Base-by-base conservation (phyloP, 2,888 invertebrate species). In the Ditula angustiorana region DNA sequence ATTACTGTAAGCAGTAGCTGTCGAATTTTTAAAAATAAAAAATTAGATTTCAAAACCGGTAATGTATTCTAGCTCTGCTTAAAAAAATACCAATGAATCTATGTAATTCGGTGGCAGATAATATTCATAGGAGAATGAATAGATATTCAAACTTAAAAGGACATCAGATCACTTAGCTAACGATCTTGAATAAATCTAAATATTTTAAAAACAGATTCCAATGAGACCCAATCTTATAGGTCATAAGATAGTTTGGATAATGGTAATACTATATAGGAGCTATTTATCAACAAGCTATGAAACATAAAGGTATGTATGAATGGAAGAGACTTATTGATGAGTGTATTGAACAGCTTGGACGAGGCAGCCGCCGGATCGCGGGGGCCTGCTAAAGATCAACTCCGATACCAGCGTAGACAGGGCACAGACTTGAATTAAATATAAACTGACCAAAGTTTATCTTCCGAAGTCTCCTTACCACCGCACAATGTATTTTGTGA, bases 321-420 rank as follows among this genome's bases (percentile, higher is more conserved):
- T 68, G 68, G 67, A 56, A 64, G 72, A 78, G n/a, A n/a, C n/a
- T n/a, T 81, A 85, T 85, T 84, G 81, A 85, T 85, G 80, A 79
- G 72, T 69, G 74, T 74, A 82, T 77, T 82, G 81, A 84, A 73
- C 73, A 74, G 72, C 68, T 63, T 72, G 71, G 82, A 82, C 80
- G 72, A 69, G 70, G 72, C 79, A 78, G 80, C 80, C 83, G 83
- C 82, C 76, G 79, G 71, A 70, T 78, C 78, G 79, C 78, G 82
- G 84, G 82, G 83, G 82, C 80, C 78, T 30, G 26, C 1, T 76
- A 75, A 66, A 78, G 78, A 80, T 3, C 49, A 73, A 49, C 24
- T 16, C 19, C 50, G 52, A 64, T 49, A 33, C 23, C 4, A n/a
- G 5, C 23, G 52, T 57, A 68, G 71, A 67, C 26, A 5, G 50